Conservation (phyloP, 1,140 invertebrate genomes). For the Colletes latitarsis region DNA sequence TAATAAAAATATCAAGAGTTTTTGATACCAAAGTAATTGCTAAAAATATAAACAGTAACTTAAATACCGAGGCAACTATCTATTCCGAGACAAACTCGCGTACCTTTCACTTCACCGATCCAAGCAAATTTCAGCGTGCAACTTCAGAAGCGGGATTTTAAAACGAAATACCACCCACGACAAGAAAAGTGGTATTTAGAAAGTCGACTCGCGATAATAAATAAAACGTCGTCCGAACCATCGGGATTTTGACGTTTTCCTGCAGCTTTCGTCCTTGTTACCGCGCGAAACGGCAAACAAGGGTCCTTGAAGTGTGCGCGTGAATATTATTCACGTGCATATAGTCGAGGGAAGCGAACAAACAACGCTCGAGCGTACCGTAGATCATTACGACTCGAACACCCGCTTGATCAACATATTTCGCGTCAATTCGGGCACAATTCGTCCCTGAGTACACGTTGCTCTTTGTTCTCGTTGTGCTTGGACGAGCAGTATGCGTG, state of each 20-base stretch:
- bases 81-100: no score
- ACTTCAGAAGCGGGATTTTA: no score
- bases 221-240: no score
- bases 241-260: neutral
- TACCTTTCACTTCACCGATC: no score
- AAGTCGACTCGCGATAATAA: no score
- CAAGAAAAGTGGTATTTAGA: no score
- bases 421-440: conserved; percentile 57
- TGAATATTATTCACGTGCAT: conserved; percentile 55
- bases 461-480: conserved; percentile 61
- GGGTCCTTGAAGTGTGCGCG: conserved; percentile 42
- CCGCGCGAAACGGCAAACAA: conserved; percentile 4
- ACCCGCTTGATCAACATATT: conserved; percentile 58
- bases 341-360: neutral
- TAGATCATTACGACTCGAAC: conserved; percentile 55
- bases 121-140: no score
- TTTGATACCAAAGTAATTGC: no score
- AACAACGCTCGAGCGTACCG: neutral
- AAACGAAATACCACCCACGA: no score
- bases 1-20: no score
- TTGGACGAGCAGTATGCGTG: conserved; percentile 42
- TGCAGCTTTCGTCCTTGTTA: conserved; percentile 38
- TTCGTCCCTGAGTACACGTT: conserved; percentile 60
- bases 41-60: no score
- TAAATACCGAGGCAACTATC: no score